Evolutionary conservation across 1,140 invertebrate species (phyloP).

Genomic region (Bombus cullumanus): DNA sequence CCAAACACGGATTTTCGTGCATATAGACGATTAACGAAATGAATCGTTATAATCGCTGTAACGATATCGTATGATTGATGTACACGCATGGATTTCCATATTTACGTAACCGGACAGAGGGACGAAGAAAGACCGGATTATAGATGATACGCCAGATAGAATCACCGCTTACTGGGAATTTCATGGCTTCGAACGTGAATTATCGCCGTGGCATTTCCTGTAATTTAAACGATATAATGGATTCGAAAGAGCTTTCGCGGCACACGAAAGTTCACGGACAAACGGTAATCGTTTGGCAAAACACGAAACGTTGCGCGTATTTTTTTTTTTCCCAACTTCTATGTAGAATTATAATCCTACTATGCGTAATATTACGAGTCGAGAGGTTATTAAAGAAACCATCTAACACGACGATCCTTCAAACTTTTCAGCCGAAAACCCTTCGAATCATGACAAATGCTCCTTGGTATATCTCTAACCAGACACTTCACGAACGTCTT

Average conservation of each 20-base stretch:
- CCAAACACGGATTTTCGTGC: too few relatives aligned
- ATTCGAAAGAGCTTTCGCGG: not conserved
- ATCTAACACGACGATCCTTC: too few relatives aligned
- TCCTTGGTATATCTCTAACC: too few relatives aligned
- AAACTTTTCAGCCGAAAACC: too few relatives aligned
- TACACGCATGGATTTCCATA: not conserved
- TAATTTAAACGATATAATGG: not conserved
- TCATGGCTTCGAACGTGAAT: not conserved
- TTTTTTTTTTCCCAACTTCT: rapidly evolving
- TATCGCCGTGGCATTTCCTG: not conserved
- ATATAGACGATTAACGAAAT: too few relatives aligned
- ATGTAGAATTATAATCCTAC: rapidly evolving
- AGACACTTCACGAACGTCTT: rapidly evolving
- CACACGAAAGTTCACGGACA: not conserved
- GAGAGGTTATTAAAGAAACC: too few relatives aligned
- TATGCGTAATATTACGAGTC: too few relatives aligned
- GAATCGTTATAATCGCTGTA: not conserved
- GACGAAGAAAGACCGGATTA: not conserved
- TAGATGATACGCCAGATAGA: not conserved
- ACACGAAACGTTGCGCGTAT: too few relatives aligned
- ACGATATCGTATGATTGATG: not conserved
- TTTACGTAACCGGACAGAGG: not conserved
- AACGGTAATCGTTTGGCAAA: not conserved
- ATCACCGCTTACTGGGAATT: not conserved
- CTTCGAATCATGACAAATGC: too few relatives aligned